Evolutionary conservation across 2,888 invertebrate species (phyloP).

Genomic region (Tromatobia lineatoria): DNA sequence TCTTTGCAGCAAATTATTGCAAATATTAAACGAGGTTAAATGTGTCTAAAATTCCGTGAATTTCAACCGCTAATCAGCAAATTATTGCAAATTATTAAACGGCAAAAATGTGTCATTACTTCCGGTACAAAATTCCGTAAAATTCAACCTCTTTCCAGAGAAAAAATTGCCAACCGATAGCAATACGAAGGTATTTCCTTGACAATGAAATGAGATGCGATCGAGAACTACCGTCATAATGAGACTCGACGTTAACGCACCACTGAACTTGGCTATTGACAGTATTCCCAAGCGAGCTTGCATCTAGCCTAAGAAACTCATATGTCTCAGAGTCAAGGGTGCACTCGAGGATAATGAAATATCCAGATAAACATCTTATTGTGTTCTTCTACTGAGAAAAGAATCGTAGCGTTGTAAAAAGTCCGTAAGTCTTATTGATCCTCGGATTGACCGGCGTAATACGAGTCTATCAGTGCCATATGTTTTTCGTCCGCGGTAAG

Average conservation of each 20-base stretch:
- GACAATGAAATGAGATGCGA: constrained; percentile 31
- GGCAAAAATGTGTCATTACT: too few relatives aligned
- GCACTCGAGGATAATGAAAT: neutral
- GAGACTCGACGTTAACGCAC: constrained; percentile 23
- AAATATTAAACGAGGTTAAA: too few relatives aligned
- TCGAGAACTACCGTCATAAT: neutral
- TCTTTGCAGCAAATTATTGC: too few relatives aligned
- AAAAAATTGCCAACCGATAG: neutral
- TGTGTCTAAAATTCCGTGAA: too few relatives aligned
- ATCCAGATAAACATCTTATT: neutral
- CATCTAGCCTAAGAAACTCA: constrained; percentile 6
- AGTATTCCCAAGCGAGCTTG: constrained; percentile 21
- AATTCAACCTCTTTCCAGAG: too few relatives aligned
- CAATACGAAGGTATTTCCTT: constrained; percentile 1
- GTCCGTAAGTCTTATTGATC: neutral
- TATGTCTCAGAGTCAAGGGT: constrained; percentile 54
- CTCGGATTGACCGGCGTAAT: constrained; percentile 35
- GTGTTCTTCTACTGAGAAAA: neutral
- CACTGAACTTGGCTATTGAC: constrained; percentile 51
- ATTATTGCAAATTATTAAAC: too few relatives aligned
- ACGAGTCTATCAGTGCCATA: constrained; percentile 19
- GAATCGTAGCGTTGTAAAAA: neutral
- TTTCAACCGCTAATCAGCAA: too few relatives aligned
- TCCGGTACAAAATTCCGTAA: too few relatives aligned
- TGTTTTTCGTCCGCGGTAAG: constrained; percentile 2